Evolutionary conservation across 2,888 invertebrate species (phyloP), one percentile per base, ranked within the genome.

Genomic region (Molorchus minor): DNA sequence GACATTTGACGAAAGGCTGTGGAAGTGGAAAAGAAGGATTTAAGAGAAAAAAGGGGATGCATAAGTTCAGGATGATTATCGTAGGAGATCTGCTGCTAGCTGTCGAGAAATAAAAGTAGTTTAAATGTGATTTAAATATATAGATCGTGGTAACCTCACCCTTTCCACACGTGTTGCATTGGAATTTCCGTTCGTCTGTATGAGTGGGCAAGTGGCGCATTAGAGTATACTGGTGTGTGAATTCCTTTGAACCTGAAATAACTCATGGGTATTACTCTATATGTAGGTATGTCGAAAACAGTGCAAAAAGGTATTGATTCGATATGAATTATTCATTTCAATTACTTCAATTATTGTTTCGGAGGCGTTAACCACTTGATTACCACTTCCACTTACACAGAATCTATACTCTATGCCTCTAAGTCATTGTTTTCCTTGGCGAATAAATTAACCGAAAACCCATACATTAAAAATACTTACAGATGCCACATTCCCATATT

Each of bases 131-230:
- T n/a, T n/a, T n/a, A n/a, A n/a, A n/a, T n/a, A n/a, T n/a, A n/a
- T n/a, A n/a, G n/a, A n/a, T n/a, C n/a, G n/a, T n/a, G n/a, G n/a
- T n/a, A n/a, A n/a, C 51, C 54, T 71, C 72, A 81, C 81, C 80
- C 84, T 91, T 91, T 12, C 89, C 88, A 70, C 91, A 91, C 19
- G 84, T 85, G 56, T 84, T 84, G 74, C 91, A 92, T 72, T 88
- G 87, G 79, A 87, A 91, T 79, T 91, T 91, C 55, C 91, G 81
- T 75, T 90, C 90, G 65, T 91, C 89, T 0, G 91, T 90, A 72
- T 92, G 91, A 0, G 89, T 90, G 0, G 91, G 90, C 1, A 91
- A 80, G 73, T 92, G 91, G 2, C 91, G 84, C 87, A 88, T 88
- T 68, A 91, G 75, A 0, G 90, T 90, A 74, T 91, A 91, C 70